Conservation (phyloP, 2,797 vertebrate genomes). For the Notamacropus eugenii region DNA sequence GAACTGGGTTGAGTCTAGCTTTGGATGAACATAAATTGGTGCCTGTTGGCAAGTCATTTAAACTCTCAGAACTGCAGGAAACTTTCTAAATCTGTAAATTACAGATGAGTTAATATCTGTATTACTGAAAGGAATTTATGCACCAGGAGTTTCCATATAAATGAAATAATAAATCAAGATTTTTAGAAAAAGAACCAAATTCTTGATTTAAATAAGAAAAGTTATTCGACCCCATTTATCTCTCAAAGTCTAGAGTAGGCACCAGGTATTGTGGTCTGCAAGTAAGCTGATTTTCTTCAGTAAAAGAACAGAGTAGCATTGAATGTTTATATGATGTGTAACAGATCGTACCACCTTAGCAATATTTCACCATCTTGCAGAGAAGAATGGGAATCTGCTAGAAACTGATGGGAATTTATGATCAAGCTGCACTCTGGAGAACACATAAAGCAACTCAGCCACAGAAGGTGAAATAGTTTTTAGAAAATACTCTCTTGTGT, state of each 20-base stretch:
- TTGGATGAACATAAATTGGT: background rate
- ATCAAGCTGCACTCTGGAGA: constrained; percentile 44
- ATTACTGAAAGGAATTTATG: background rate
- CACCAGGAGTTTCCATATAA: background rate
- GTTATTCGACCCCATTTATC: background rate
- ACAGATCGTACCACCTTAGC: background rate
- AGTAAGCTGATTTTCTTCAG: background rate
- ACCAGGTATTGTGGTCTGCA: background rate
- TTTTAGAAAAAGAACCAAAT: background rate
- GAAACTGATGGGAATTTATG: background rate
- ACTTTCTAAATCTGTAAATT: background rate
- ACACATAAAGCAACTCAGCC: constrained; percentile 19
- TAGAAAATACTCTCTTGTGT: background rate
- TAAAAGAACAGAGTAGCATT: background rate
- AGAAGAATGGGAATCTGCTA: constrained; percentile 13
- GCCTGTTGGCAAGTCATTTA: background rate
- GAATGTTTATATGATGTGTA: background rate
- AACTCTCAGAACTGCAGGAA: background rate
- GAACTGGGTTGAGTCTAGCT: background rate
- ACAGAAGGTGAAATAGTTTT: background rate
- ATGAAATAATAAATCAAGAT: background rate
- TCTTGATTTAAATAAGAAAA: background rate
- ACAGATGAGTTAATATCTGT: background rate
- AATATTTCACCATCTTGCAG: constrained; percentile 7
- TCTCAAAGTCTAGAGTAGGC: background rate